Evolutionary conservation across 2,888 invertebrate genomes (phyloP).

Genomic region (Microctonus brassicae): DNA sequence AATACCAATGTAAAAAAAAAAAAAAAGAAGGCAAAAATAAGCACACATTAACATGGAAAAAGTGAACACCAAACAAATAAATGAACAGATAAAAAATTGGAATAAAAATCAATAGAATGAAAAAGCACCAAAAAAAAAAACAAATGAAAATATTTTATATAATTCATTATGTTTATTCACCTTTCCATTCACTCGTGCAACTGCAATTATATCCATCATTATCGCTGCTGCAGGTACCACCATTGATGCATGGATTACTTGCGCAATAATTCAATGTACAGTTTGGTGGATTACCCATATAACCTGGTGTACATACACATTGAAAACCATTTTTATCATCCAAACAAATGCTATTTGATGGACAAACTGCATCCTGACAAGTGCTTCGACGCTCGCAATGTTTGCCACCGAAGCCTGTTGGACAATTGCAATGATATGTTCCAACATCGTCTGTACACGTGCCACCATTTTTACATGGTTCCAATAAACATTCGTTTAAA

Average conservation of each 20-base stretch:
- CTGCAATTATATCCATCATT: constrained; percentile 77
- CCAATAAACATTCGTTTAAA: constrained; percentile 73
- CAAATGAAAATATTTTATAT: neutral
- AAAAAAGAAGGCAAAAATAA: constrained; percentile 26
- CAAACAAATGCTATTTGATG: constrained; percentile 78
- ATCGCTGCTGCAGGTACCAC: constrained; percentile 77
- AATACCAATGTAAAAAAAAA: constrained; percentile 8
- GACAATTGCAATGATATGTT: constrained; percentile 74
- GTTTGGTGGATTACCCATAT: constrained; percentile 66
- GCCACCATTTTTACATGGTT: constrained; percentile 76
- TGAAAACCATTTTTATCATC: constrained; percentile 70
- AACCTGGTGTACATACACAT: constrained; percentile 79
- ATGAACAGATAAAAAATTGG: too few relatives aligned
- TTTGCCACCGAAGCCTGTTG: constrained; percentile 72
- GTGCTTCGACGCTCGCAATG: constrained; percentile 71
- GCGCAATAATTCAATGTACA: constrained; percentile 74
- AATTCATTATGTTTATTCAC: constrained; percentile 66
- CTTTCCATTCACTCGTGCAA: constrained; percentile 80
- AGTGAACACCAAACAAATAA: too few relatives aligned
- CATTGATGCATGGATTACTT: constrained; percentile 81
- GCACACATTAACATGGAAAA: neutral
- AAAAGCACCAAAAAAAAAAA: neutral
- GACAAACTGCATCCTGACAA: constrained; percentile 74
- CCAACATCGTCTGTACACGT: constrained; percentile 74
- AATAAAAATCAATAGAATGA: neutral